A percentile compares a stretch with the other conserved stretches of the same genome.
Conservation (phyloP, 2,888 invertebrate genomes). For the Macropis europaea region DNA sequence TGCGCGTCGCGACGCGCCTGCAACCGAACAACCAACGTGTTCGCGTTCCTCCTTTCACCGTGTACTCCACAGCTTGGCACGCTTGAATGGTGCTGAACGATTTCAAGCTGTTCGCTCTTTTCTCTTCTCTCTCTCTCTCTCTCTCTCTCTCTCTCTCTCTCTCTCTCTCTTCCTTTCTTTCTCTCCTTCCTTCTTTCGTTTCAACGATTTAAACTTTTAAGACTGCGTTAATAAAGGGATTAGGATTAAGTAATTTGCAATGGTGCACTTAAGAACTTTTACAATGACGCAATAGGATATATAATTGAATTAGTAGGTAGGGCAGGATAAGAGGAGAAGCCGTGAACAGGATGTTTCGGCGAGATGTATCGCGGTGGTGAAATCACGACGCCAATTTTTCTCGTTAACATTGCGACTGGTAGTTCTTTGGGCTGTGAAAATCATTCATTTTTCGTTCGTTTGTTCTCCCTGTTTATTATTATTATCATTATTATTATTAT, state of each 20-base stretch:
- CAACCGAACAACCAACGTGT: too few species aligned
- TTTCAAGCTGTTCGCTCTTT: conserved; percentile 1
- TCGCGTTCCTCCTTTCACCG: not conserved
- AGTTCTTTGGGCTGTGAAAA: conserved; percentile 47
- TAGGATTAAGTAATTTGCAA: conserved; percentile 27
- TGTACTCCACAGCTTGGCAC: not conserved
- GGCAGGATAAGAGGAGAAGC: not conserved
- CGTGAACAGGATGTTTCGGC: too few species aligned
- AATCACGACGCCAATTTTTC: not conserved
- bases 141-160: not conserved
- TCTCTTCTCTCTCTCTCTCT: not conserved
- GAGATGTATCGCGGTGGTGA: conserved; percentile 11
- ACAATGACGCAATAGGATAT: conserved; percentile 9
- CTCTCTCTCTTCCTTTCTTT: not conserved
- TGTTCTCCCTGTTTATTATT: not conserved
- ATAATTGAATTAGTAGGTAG: not conserved
- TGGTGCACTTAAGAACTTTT: conserved; percentile 46
- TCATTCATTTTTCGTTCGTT: conserved; percentile 11
- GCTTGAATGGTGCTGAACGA: conserved; percentile 16
- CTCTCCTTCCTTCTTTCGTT: not conserved
- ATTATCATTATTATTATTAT: too few species aligned
- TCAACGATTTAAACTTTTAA: conserved; percentile 21
- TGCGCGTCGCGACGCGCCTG: too few species aligned
- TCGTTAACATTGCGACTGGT: conserved; percentile 2
- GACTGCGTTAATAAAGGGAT: conserved; percentile 33